Base-by-base conservation (phyloP, 2,888 invertebrate species). In the Aspidapion aeneum region DNA sequence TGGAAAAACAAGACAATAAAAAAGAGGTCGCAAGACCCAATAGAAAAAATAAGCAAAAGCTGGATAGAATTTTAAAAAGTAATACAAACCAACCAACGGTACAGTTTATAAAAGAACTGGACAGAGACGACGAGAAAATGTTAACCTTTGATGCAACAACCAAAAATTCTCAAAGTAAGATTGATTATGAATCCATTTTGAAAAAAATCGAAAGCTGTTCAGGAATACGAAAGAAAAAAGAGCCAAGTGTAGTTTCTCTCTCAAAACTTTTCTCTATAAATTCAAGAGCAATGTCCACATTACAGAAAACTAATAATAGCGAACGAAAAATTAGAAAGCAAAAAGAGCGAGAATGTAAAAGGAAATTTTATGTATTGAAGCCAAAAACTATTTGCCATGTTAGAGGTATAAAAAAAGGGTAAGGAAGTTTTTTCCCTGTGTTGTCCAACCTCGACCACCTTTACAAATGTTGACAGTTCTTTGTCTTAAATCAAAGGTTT, bases 271-370 rank as follows among this genome's bases (percentile, higher is more conserved):
- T 35, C 3, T 35, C 5, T 35, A 35, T 35, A 35, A 35, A 12
- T 12, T 66, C 67, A 17, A 50, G 65, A 12, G 63, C 65, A 1
- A 67, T 67, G 22, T 67, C 63, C 7, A 65, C 65, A n/a, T 54
- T 21, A 21, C 51, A 58, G 56, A 50, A 5, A 16, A 17, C 17
- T 17, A 49, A 9, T 0, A 63, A 63, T 1, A 35, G 48, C 17
- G 66, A 66, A 58, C 48, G 22, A 19, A 48, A 64, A n/a, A 61
- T 64, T 9, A 51, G 60, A 20, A 21, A 64, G 7, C 50, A 58
- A 7, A 64, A 64, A 16, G 21, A 55, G 1, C 20, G 21, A 20
- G 20, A 57, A 17, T 60, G 56, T 12, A 66, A 64, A 21, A 51
- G 62, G 55, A 62, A 51, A 50, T 66, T 62, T 22, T 56, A 63